A percentile compares a stretch with the other conserved stretches of the same genome.
Conservation (phyloP, 2,113 vertebrate genomes). For the Bambusicola thoracicus region DNA sequence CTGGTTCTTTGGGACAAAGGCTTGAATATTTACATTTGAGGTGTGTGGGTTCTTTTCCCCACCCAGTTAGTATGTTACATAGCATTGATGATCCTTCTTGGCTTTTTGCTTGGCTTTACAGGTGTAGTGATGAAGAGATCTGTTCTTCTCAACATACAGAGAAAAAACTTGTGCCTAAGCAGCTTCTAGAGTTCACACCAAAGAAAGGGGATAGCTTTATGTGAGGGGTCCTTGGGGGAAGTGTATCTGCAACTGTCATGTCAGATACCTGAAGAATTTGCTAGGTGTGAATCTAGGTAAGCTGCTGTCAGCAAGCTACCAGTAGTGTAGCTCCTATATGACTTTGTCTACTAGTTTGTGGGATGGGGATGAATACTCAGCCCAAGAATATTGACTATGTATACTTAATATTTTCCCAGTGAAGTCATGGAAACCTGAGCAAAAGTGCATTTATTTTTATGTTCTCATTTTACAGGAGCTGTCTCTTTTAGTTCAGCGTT, state of each 20-base stretch:
- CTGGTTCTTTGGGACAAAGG: neutral
- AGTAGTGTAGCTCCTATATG: neutral
- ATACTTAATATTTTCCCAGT: neutral
- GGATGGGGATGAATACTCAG: neutral
- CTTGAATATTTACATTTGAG: neutral
- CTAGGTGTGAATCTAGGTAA: neutral
- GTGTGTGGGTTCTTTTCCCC: rapidly evolving
- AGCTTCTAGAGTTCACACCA: rapidly evolving
- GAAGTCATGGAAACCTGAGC: neutral
- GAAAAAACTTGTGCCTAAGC: neutral
- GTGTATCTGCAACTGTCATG: neutral
- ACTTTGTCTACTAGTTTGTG: neutral
- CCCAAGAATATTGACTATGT: neutral
- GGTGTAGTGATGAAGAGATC: rapidly evolving
- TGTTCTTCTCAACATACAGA: neutral
- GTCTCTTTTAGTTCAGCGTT: neutral
- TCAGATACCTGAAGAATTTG: neutral
- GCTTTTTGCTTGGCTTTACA: neutral
- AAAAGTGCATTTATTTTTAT: neutral
- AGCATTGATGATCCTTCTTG: neutral
- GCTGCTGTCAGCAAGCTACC: neutral
- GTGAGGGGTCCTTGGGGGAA: neutral
- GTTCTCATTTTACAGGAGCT: neutral
- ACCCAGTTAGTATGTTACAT: rapidly evolving
- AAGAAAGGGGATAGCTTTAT: neutral